Conservation (phyloP, 2,888 invertebrate genomes). For the Chirona hameri region DNA sequence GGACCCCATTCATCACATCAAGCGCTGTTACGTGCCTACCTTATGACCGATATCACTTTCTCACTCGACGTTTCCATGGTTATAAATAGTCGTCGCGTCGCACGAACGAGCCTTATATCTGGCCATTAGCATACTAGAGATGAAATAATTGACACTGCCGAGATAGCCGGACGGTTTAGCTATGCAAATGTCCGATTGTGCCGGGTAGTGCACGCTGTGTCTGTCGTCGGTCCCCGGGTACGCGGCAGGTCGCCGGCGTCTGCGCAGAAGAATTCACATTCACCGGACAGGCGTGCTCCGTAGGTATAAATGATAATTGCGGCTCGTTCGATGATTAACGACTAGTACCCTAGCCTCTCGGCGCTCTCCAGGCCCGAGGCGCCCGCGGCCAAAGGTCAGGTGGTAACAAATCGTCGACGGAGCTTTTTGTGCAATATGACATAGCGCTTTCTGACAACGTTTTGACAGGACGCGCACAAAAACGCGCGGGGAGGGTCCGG, state of each 20-base stretch:
- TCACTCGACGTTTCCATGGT: neutral
- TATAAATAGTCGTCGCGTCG: neutral
- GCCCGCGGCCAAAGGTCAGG: neutral
- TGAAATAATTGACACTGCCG: neutral
- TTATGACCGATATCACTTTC: conserved; percentile 8
- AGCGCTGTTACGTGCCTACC: neutral
- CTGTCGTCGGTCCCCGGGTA: too few relatives aligned
- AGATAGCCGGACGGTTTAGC: neutral
- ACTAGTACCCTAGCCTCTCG: neutral
- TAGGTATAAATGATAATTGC: conserved; percentile 22
- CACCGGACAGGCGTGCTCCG: neutral
- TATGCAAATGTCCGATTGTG: neutral
- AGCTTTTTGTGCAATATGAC: conserved; percentile 14
- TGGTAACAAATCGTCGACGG: neutral
- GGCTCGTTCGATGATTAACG: neutral
- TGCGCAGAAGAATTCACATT: neutral
- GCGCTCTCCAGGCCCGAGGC: neutral
- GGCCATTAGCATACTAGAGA: neutral
- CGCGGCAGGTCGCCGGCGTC: neutral
- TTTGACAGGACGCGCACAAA: neutral
- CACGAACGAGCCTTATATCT: neutral
- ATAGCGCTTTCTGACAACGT: neutral
- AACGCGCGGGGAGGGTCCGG: neutral
- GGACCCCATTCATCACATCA: neutral
- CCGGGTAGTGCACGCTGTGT: neutral